Conservation (phyloP, 2,113 vertebrate genomes). For the Centropus bengalensis region DNA sequence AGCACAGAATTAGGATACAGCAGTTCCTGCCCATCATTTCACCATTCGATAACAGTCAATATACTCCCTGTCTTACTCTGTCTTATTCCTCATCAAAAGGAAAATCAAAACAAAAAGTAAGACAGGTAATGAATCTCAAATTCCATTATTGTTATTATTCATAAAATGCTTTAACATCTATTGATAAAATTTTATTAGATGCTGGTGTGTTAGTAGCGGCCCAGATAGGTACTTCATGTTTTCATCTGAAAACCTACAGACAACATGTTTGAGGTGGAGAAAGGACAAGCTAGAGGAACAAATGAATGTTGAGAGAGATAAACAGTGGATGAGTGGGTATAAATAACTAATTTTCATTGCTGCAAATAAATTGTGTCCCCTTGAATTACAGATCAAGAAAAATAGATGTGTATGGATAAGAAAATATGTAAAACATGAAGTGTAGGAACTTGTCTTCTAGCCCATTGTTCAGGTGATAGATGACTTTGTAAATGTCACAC, state of each 20-base stretch:
- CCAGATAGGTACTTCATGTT: neutral
- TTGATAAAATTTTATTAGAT: neutral
- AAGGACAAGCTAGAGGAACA: neutral
- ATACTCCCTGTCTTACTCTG: neutral
- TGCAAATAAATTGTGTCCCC: neutral
- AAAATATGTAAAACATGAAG: neutral
- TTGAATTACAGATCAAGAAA: neutral
- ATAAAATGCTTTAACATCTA: neutral
- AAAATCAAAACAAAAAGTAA: neutral
- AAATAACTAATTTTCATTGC: neutral
- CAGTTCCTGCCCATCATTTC: neutral
- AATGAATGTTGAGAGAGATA: neutral
- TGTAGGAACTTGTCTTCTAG: neutral
- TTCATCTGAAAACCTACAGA: neutral
- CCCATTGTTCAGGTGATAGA: neutral
- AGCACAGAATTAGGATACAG: neutral
- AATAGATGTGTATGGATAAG: neutral
- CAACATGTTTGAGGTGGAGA: neutral
- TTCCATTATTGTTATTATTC: neutral
- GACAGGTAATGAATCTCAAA: neutral
- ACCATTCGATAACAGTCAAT: neutral
- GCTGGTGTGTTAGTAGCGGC: neutral
- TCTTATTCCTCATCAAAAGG: neutral
- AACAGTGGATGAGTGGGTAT: neutral
- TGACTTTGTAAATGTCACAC: constrained; percentile 69